Conservation (phyloP, 2,888 invertebrate species). For the Danaus chrysippus region DNA sequence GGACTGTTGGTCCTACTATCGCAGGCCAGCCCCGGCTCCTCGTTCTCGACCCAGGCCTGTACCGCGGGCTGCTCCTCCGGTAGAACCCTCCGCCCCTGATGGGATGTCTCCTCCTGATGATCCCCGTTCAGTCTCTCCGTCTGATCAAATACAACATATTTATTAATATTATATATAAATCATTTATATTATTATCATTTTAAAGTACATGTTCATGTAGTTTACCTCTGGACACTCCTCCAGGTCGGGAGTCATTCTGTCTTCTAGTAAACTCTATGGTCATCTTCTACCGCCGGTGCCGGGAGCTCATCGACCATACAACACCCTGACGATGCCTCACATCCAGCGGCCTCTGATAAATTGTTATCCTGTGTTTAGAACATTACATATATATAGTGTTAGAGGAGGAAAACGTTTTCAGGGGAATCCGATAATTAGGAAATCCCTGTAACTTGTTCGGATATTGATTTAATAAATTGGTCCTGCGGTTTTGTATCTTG, state of each 20-base stretch:
- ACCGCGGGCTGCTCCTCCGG: slow-evolving; percentile 47
- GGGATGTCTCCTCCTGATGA: slow-evolving; percentile 38
- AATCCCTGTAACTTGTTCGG: slow-evolving; percentile 37
- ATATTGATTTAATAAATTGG: slow-evolving; percentile 24
- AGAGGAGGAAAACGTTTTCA: slow-evolving; percentile 33
- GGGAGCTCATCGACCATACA: slow-evolving; percentile 26
- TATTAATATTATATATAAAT: slow-evolving; percentile 1
- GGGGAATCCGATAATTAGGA: slow-evolving; percentile 31
- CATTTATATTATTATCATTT: too few species aligned
- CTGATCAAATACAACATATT: slow-evolving; percentile 13
- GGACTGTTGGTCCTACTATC: slow-evolving; percentile 46
- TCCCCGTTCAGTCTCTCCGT: slow-evolving; percentile 43
- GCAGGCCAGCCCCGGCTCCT: slow-evolving; percentile 39
- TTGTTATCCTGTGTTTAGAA: slow-evolving; percentile 23
- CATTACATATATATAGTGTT: slow-evolving; percentile 29
- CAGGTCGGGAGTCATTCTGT: slow-evolving; percentile 55
- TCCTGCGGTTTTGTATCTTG: slow-evolving; percentile 32
- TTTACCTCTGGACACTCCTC: slow-evolving; percentile 50
- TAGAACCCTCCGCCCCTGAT: slow-evolving; percentile 48
- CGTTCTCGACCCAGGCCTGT: slow-evolving; percentile 59
- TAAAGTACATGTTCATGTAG: background rate
- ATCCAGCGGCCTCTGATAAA: slow-evolving; percentile 32
- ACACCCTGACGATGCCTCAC: slow-evolving; percentile 15
- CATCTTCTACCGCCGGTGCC: slow-evolving; percentile 33
- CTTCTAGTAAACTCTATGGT: slow-evolving; percentile 30